Percentiles rank a stretch among this genome's conserved stretches.
phyloP scores from a whole-genome alignment of 2,888 invertebrate genomes.

The Harmothoe impar region DNA sequence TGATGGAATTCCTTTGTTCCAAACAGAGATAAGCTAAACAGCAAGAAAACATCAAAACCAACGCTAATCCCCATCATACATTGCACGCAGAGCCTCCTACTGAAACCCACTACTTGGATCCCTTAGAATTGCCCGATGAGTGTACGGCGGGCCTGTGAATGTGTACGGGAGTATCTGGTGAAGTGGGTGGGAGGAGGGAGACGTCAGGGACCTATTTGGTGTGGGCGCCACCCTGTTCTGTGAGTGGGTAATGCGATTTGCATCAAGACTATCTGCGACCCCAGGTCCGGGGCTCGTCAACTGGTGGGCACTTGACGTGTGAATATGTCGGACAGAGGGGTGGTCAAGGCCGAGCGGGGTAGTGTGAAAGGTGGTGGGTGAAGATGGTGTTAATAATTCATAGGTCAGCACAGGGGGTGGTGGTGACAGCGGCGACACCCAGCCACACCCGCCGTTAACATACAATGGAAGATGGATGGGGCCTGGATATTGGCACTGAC shows the following conservation, averaged over 20 bases:
- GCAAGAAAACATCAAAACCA: no score
- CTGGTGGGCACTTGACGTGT: conserved; percentile 5
- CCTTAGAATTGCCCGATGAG: background rate
- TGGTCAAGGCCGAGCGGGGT: background rate
- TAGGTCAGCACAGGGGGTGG: conserved; percentile 1
- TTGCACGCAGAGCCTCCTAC: no score
- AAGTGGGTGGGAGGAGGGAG: background rate
- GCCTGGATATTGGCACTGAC: conserved; percentile 13
- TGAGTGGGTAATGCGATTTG: background rate
- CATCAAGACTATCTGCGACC: background rate
- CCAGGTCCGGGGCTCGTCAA: background rate
- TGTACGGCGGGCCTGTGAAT: background rate
- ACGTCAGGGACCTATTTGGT: background rate
- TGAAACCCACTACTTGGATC: no score
- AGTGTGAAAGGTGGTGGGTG: background rate
- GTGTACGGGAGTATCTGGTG: background rate
- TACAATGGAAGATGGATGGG: conserved; percentile 55
- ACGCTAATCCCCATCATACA: no score
- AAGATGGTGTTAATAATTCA: conserved; percentile 53
- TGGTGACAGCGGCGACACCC: background rate
- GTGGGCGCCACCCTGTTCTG: background rate
- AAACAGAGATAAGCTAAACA: no score
- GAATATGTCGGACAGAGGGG: conserved; percentile 11
- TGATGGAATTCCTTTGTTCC: no score
- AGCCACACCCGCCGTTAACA: conserved; percentile 1